phyloP scores from a whole-genome alignment of 1,140 invertebrate species.

The Amphibalanus amphitrite region DNA sequence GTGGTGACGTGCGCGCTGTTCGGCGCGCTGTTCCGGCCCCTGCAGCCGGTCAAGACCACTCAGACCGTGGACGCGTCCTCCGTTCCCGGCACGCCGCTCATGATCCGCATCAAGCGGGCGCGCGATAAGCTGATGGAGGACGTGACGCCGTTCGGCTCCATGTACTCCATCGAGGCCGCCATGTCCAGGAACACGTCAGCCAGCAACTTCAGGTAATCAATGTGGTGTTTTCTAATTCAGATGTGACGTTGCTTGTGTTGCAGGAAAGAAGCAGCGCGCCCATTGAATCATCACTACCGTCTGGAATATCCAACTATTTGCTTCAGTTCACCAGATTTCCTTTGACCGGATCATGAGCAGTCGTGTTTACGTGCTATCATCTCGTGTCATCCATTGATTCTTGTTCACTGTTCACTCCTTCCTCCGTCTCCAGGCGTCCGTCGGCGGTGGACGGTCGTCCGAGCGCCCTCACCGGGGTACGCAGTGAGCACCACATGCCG shows the following conservation, averaged over 20 bases:
- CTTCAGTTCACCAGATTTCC: too few relatives aligned
- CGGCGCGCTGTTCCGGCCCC: constrained; percentile 58
- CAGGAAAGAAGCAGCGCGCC: not conserved
- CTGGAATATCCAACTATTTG: too few relatives aligned
- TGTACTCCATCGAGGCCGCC: constrained; percentile 15
- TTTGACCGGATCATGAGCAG: too few relatives aligned
- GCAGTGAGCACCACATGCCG: too few relatives aligned
- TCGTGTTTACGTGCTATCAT: too few relatives aligned
- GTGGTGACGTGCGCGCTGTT: constrained; percentile 56
- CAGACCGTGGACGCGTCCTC: not conserved
- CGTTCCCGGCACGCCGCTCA: constrained; percentile 23
- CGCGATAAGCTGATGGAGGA: constrained; percentile 23
- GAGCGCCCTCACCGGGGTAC: too few relatives aligned
- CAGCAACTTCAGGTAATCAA: not conserved
- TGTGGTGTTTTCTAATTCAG: not conserved
- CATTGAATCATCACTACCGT: too few relatives aligned
- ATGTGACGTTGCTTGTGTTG: constrained; percentile 4
- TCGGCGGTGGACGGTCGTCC: too few relatives aligned
- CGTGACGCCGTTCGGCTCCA: constrained; percentile 21
- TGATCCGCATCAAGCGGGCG: constrained; percentile 29
- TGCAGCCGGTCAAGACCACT: constrained; percentile 22
- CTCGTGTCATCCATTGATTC: too few relatives aligned
- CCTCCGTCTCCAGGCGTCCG: too few relatives aligned
- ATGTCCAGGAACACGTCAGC: constrained; percentile 5
- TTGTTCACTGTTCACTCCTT: too few relatives aligned